phyloP scores from a whole-genome alignment of 1,140 invertebrate genomes.

The Dreissena polymorpha region DNA sequence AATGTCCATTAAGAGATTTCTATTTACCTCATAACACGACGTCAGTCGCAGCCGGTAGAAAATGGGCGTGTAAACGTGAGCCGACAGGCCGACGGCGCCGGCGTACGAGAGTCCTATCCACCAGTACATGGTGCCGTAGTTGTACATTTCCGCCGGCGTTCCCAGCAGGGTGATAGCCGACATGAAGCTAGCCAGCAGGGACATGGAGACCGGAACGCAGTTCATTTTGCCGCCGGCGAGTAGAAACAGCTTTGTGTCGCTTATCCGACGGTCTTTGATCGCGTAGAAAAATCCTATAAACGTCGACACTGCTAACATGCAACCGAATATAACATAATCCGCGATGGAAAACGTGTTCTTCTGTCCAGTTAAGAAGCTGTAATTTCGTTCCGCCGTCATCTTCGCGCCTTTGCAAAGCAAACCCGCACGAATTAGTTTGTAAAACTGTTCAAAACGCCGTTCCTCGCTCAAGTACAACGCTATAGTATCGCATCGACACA shows the following conservation, averaged over 20 bases:
- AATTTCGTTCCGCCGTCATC: constrained; percentile 45
- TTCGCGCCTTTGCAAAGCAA: neutral
- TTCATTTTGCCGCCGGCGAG: constrained; percentile 89
- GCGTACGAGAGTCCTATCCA: constrained; percentile 65
- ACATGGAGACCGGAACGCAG: constrained; percentile 78
- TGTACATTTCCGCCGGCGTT: constrained; percentile 71
- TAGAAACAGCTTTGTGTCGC: constrained; percentile 81
- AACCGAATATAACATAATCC: constrained; percentile 67
- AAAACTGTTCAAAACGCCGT: no score
- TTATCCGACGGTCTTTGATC: constrained; percentile 91
- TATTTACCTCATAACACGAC: constrained; percentile 68
- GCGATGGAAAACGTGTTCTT: constrained; percentile 57
- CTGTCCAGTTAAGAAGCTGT: constrained; percentile 57
- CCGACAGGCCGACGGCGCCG: constrained; percentile 65
- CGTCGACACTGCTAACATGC: constrained; percentile 76
- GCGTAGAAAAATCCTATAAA: constrained; percentile 89
- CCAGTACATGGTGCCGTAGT: constrained; percentile 69
- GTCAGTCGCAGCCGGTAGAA: constrained; percentile 75
- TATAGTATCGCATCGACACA: no score
- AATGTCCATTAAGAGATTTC: neutral
- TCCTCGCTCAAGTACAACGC: no score
- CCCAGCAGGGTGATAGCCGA: constrained; percentile 94
- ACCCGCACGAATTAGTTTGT: no score
- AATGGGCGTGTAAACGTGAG: constrained; percentile 74
- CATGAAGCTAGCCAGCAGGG: constrained; percentile 88